These are phyloP conservation scores for Diacarnus erythraeanus DNA, from an alignment of 37 sponge, comb jelly and placozoan genomes.

Conservation along the genomic window DNA sequence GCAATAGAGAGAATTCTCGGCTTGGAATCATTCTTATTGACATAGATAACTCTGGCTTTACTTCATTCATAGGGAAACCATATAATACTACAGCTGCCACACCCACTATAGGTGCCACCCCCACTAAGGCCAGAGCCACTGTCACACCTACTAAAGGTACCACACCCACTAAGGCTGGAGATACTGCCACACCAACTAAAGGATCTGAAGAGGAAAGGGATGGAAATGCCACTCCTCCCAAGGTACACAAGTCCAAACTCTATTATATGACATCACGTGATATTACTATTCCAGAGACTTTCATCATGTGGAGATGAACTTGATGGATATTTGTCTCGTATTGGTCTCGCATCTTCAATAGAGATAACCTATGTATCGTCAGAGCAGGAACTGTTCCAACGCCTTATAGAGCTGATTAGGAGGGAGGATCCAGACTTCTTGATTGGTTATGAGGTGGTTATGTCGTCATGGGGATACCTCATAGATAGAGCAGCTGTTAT, in stretches of 20 bases:
- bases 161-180: too few species aligned
- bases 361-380: conserved; percentile 36
- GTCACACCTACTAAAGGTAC: background rate
- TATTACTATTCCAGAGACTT: too few species aligned
- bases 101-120: background rate
- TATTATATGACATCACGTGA: too few species aligned
- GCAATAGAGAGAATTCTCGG: background rate
- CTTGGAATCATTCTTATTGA: conserved; percentile 34
- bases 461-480: conserved; percentile 93
- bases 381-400: conserved; percentile 65
- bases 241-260: too few species aligned
- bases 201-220: background rate
- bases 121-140: background rate
- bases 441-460: conserved; percentile 87
- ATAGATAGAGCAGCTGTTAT: conserved; percentile 78
- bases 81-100: background rate
- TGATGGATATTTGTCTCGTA: conserved; percentile 21
- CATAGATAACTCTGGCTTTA: conserved; percentile 12
- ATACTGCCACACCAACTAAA: background rate
- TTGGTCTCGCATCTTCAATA: conserved; percentile 37
- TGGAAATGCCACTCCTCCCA: background rate
- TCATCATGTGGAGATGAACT: too few species aligned
- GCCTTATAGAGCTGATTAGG: conserved; percentile 50
- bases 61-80: background rate
- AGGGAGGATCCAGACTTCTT: conserved; percentile 87